These are phyloP conservation scores for Turdus rufiventris DNA, from an alignment of 2,113 vertebrate species.

Conservation along the genomic window DNA sequence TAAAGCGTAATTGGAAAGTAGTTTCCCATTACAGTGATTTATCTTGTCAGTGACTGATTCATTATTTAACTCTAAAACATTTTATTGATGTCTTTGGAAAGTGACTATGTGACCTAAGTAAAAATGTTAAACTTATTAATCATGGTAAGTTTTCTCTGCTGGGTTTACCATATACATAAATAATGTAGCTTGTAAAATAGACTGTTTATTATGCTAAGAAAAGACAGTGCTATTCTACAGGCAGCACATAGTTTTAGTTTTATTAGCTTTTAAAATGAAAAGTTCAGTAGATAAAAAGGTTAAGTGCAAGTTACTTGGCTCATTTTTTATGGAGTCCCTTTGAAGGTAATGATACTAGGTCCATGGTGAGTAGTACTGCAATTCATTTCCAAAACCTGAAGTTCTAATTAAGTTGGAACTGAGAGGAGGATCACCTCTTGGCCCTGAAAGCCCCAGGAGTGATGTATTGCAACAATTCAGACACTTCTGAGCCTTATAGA, in stretches of 20 bases:
- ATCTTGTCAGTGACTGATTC: conserved; percentile 46
- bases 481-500: not conserved
- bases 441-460: not conserved
- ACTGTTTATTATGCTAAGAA: conserved; percentile 31
- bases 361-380: not conserved
- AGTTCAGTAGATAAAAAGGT: conserved; percentile 24
- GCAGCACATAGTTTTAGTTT: conserved; percentile 21
- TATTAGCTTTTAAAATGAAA: conserved; percentile 12
- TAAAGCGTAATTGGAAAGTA: conserved; percentile 50
- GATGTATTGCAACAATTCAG: not conserved
- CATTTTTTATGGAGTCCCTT: not conserved
- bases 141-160: conserved; percentile 22
- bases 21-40: conserved; percentile 48
- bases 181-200: conserved; percentile 25
- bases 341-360: not conserved
- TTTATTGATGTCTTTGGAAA: conserved; percentile 51
- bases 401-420: not conserved
- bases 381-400: not conserved
- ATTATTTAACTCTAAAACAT: conserved; percentile 51
- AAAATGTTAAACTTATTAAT: conserved; percentile 58
- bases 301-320: conserved; percentile 12
- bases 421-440: not conserved
- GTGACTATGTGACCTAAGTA: conserved; percentile 37
- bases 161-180: conserved; percentile 15
- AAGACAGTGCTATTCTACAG: not conserved